A percentile compares a stretch with the other conserved stretches of the same genome.
Evolutionary conservation across 2,888 invertebrate species (phyloP).

Genomic region (Drosophila paranaensis): DNA sequence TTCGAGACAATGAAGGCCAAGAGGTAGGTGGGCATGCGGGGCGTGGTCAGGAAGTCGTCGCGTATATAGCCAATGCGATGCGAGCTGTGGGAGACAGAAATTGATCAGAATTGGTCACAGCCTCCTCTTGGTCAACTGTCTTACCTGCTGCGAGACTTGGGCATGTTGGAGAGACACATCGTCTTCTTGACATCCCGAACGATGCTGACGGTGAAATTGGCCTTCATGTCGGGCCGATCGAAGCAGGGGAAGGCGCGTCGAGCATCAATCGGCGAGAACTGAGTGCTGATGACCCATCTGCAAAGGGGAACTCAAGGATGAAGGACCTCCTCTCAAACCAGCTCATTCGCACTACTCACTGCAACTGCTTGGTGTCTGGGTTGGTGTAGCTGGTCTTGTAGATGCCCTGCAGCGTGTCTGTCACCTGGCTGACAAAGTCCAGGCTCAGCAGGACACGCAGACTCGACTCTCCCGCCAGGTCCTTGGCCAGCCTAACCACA

Average conservation of each 20-base stretch:
- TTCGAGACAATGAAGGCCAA: constrained; percentile 88
- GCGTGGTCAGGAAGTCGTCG: constrained; percentile 88
- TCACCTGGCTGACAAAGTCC: constrained; percentile 86
- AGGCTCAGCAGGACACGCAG: constrained; percentile 85
- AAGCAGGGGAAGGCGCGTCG: constrained; percentile 94
- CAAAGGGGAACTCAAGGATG: not conserved
- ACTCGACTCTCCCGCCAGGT: constrained; percentile 57
- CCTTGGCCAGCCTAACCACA: constrained; percentile 74
- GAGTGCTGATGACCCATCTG: constrained; percentile 92
- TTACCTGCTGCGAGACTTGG: constrained; percentile 82
- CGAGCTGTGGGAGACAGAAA: constrained; percentile 37
- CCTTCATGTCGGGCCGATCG: constrained; percentile 93
- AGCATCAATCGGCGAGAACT: constrained; percentile 92
- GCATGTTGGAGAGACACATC: constrained; percentile 88
- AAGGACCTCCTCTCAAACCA: too few relatives aligned
- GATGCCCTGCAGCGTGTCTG: constrained; percentile 86
- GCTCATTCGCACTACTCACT: constrained; percentile 78
- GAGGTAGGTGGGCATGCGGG: constrained; percentile 91
- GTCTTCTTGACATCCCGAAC: constrained; percentile 86
- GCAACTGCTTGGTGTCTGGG: constrained; percentile 79
- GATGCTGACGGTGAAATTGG: constrained; percentile 90
- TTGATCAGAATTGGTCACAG: too few relatives aligned
- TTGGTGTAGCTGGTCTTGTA: constrained; percentile 86
- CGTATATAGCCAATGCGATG: constrained; percentile 86
- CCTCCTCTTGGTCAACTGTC: constrained; percentile 4